Percentiles rank a stretch among this genome's conserved stretches.
phyloP scores from a whole-genome alignment of 2,113 vertebrate species.

The Oplegnathus fasciatus region DNA sequence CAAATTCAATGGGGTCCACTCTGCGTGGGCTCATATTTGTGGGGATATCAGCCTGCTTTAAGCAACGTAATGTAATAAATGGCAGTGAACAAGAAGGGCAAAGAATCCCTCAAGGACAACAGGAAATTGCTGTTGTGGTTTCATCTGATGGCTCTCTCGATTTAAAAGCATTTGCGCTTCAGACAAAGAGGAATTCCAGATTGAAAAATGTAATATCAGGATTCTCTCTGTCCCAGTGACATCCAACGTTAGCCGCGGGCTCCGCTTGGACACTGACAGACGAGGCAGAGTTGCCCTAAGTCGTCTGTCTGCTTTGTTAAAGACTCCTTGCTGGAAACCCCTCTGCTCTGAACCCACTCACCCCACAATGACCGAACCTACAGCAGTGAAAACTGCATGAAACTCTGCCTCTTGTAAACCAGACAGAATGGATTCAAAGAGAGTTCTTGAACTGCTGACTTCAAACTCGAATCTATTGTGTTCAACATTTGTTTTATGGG shows the following conservation, averaged over 20 bases:
- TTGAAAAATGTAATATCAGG: slow-evolving; percentile 72
- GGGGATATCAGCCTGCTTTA: slow-evolving; percentile 48
- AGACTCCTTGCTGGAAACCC: slow-evolving; percentile 38
- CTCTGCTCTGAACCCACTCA: slow-evolving; percentile 68
- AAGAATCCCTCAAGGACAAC: slow-evolving; percentile 68
- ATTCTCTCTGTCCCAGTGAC: slow-evolving; percentile 58
- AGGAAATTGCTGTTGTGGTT: slow-evolving; percentile 79
- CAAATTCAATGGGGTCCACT: slow-evolving; percentile 47
- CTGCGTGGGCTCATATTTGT: slow-evolving; percentile 38
- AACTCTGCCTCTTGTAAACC: neutral
- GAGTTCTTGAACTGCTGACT: neutral
- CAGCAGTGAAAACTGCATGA: slow-evolving; percentile 4
- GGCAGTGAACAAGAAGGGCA: slow-evolving; percentile 38
- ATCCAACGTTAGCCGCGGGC: slow-evolving; percentile 50
- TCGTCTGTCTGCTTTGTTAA: slow-evolving; percentile 56
- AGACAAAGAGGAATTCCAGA: slow-evolving; percentile 68
- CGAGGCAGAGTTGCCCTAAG: slow-evolving; percentile 43
- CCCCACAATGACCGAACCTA: slow-evolving; percentile 37
- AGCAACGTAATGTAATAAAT: slow-evolving; percentile 67
- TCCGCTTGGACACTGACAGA: slow-evolving; percentile 35
- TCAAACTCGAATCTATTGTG: neutral
- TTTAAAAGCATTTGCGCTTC: slow-evolving; percentile 72
- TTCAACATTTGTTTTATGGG: neutral
- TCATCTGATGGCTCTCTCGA: slow-evolving; percentile 58
- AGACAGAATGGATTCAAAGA: slow-evolving; percentile 5